Percentiles rank a stretch among this genome's conserved stretches.
Conservation (phyloP, 2,888 invertebrate species). For the Taphrorychus bicolor region DNA sequence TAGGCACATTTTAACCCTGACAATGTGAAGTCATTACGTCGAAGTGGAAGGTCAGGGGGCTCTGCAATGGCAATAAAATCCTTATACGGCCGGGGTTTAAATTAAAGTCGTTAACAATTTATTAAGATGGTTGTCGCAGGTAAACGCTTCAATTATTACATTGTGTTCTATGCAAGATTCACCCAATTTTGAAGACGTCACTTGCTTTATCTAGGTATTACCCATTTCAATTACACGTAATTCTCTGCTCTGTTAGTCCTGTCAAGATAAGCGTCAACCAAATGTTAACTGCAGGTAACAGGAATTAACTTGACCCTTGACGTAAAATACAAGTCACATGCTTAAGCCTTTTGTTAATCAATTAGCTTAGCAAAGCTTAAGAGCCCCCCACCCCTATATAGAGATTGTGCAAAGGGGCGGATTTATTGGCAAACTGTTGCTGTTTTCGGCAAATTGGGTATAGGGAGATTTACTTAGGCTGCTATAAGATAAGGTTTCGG, state of each 20-base stretch:
- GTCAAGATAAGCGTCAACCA: not conserved
- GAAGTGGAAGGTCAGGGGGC: slow-evolving; percentile 1
- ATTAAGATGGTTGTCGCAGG: not conserved
- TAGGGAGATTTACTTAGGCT: slow-evolving; percentile 18
- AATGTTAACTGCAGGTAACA: slow-evolving; percentile 14
- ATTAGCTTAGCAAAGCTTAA: slow-evolving; percentile 29
- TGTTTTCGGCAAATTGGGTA: slow-evolving; percentile 21
- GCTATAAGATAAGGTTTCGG: slow-evolving; percentile 12
- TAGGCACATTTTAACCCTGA: slow-evolving; percentile 14
- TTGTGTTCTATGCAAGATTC: too few species aligned
- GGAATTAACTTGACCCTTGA: slow-evolving; percentile 18
- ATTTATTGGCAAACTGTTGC: slow-evolving; percentile 36
- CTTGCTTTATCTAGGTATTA: too few species aligned
- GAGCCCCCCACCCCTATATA: slow-evolving; percentile 11
- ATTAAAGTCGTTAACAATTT: slow-evolving; percentile 3
- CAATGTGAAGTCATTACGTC: slow-evolving; percentile 11
- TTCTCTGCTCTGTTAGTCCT: not conserved
- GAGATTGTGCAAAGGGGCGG: slow-evolving; percentile 23
- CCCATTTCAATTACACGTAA: too few species aligned
- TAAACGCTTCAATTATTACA: not conserved
- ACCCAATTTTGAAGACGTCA: too few species aligned
- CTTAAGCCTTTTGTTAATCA: slow-evolving; percentile 31
- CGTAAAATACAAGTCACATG: slow-evolving; percentile 22
- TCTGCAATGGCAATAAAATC: slow-evolving; percentile 5
- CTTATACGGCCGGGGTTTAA: not conserved